These are phyloP conservation scores for Hybognathus amarus DNA, from an alignment of 2,797 vertebrate species.

Conservation along the genomic window DNA sequence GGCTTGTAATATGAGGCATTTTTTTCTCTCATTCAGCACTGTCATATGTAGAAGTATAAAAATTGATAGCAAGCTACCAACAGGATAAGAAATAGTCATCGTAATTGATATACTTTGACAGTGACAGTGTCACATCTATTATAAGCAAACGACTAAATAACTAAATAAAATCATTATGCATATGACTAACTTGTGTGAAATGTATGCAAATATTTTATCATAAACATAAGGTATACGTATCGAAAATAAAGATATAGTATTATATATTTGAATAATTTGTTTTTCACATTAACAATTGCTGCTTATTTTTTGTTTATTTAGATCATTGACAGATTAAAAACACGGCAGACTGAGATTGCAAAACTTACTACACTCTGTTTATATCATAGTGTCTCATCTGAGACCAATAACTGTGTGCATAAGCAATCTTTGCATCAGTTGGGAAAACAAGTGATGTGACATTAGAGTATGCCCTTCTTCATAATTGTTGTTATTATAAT, in stretches of 20 bases:
- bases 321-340: conserved; percentile 2
- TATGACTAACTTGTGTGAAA: neutral
- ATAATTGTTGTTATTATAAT: neutral
- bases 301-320: conserved; percentile 2
- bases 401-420: conserved; percentile 10
- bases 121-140: neutral
- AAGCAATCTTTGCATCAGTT: neutral
- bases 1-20: conserved; percentile 8
- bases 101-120: neutral
- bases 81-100: neutral
- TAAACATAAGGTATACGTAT: neutral
- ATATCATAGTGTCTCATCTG: neutral
- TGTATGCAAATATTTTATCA: neutral
- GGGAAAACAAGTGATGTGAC: conserved; percentile 8
- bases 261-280: too few relatives aligned
- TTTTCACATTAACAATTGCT: too few relatives aligned
- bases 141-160: neutral
- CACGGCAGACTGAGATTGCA: neutral
- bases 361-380: conserved; percentile 22
- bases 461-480: conserved; percentile 16
- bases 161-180: neutral
- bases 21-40: neutral
- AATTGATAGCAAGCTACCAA: neutral
- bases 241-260: neutral
- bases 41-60: neutral